These are phyloP conservation scores for Formicarius rufipectus DNA, from an alignment of 2,113 vertebrate species.

Conservation along the genomic window DNA sequence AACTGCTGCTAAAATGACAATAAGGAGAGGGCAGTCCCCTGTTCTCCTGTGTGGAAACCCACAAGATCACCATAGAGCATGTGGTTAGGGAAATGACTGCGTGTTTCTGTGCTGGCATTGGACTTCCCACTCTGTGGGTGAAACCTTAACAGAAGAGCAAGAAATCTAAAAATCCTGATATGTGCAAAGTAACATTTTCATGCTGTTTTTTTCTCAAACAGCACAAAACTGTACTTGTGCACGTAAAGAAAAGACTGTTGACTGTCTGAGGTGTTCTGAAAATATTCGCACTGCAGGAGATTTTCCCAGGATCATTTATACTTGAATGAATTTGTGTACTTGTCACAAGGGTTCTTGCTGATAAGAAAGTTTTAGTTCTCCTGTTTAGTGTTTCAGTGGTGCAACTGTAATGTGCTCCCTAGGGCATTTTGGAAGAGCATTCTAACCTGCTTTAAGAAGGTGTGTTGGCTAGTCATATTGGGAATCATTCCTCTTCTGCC, in stretches of 20 bases:
- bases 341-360: neutral
- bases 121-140: neutral
- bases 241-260: neutral
- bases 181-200: neutral
- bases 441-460: neutral
- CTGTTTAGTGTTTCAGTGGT: neutral
- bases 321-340: neutral
- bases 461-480: neutral
- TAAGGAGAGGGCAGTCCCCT: neutral
- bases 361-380: neutral
- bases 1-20: neutral
- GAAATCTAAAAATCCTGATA: neutral
- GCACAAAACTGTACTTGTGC: neutral
- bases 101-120: neutral
- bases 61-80: fast-evolving
- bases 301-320: neutral
- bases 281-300: neutral
- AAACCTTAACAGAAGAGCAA: neutral
- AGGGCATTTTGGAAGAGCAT: neutral
- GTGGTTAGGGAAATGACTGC: neutral
- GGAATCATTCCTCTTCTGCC: neutral
- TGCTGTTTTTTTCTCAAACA: neutral
- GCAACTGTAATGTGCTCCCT: neutral
- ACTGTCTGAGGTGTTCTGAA: neutral
- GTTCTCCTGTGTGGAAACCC: neutral